Evolutionary conservation across 2,113 vertebrate species (phyloP).

Genomic region (Cnemophilus loriae): DNA sequence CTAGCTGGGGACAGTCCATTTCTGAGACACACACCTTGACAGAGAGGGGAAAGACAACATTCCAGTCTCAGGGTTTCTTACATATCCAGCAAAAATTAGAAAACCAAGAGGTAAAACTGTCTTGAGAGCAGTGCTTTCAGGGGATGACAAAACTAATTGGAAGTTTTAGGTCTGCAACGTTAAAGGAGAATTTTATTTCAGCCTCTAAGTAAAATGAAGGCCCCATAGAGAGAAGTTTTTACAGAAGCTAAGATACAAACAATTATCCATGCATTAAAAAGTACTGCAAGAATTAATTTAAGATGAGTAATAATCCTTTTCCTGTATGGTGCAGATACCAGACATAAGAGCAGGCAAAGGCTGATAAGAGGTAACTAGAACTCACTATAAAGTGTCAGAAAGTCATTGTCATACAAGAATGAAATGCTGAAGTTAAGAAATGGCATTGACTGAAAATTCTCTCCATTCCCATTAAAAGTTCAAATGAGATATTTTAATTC

Average conservation of each 20-base stretch:
- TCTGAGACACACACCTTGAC: accelerated
- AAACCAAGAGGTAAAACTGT: background rate
- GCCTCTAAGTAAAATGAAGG: background rate
- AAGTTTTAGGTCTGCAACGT: background rate
- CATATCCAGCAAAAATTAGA: constrained; percentile 15
- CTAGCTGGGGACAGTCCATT: background rate
- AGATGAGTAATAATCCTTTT: constrained; percentile 28
- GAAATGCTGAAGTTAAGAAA: background rate
- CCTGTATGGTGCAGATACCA: constrained; percentile 22
- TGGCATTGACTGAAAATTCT: background rate
- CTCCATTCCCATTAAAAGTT: background rate
- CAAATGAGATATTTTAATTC: background rate
- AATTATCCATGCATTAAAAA: constrained; percentile 20
- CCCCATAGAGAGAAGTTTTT: background rate
- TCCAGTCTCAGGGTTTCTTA: background rate
- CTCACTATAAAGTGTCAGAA: background rate
- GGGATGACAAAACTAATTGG: background rate
- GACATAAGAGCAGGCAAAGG: background rate
- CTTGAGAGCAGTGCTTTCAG: background rate
- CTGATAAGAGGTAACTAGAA: constrained; percentile 24
- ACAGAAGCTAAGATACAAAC: constrained; percentile 30
- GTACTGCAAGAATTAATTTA: constrained; percentile 29
- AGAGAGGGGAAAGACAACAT: background rate
- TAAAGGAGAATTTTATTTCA: constrained; percentile 4
- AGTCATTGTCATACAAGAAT: background rate